These are phyloP conservation scores for Melinaea menophilus DNA, from an alignment of 2,888 invertebrate species.

Conservation along the genomic window DNA sequence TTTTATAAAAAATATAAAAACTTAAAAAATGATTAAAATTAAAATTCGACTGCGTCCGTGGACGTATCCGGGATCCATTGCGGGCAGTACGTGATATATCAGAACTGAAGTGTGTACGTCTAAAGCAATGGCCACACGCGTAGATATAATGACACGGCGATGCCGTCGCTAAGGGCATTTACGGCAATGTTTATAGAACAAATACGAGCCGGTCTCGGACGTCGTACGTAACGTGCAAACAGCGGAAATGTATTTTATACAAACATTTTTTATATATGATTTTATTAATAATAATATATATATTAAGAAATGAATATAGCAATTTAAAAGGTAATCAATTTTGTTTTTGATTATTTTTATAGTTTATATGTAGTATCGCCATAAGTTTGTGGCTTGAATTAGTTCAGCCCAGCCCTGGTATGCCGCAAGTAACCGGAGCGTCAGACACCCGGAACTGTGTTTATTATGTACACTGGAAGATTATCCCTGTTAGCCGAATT, in stretches of 20 bases:
- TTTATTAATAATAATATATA: background rate
- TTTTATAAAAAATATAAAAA: too few relatives aligned
- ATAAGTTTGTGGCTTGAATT: background rate
- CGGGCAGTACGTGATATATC: constrained; percentile 9
- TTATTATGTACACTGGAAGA: constrained; percentile 28
- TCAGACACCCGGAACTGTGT: constrained; percentile 31
- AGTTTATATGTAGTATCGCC: background rate
- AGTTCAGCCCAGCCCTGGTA: constrained; percentile 38
- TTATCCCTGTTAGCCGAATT: constrained; percentile 26
- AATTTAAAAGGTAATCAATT: too few relatives aligned
- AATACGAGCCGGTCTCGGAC: constrained; percentile 30
- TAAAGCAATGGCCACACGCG: constrained; percentile 37
- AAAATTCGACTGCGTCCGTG: background rate
- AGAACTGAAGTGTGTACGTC: constrained; percentile 10
- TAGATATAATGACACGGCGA: constrained; percentile 35
- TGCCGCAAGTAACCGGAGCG: constrained; percentile 39
- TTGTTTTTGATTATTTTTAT: too few relatives aligned
- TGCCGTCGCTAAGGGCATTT: constrained; percentile 34
- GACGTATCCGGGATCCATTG: background rate
- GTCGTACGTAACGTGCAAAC: constrained; percentile 8
- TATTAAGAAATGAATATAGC: background rate
- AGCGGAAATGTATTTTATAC: constrained; percentile 14
- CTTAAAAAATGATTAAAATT: too few relatives aligned
- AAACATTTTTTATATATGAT: background rate
- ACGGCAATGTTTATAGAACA: constrained; percentile 37